phyloP scores from a whole-genome alignment of 1,140 invertebrate genomes.

The Meloidogyne floridensis region DNA sequence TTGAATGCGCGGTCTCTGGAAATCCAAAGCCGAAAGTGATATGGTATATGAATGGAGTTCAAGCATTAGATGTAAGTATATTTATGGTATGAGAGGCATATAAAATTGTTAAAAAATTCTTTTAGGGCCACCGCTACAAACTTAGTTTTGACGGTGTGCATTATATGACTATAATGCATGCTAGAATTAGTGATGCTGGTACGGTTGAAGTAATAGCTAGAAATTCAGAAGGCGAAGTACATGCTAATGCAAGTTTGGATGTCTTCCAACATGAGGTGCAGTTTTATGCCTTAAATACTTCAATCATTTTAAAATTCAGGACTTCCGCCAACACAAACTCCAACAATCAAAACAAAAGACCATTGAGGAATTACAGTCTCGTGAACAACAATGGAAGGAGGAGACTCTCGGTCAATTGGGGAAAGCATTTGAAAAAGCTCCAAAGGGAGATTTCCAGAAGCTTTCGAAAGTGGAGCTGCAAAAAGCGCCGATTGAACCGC shows the following conservation, averaged over 20 bases:
- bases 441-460: constrained; percentile 61
- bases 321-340: constrained; percentile 63
- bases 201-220: constrained; percentile 60
- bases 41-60: constrained; percentile 64
- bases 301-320: constrained; percentile 39
- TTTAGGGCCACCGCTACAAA: constrained; percentile 57
- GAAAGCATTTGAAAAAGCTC: constrained; percentile 60
- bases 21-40: constrained; percentile 62
- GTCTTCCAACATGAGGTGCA: constrained; percentile 53
- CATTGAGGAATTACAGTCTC: constrained; percentile 52
- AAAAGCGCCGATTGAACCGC: constrained; percentile 58
- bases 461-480: constrained; percentile 56
- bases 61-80: constrained; percentile 57
- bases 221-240: constrained; percentile 61
- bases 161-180: constrained; percentile 59
- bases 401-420: constrained; percentile 52
- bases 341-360: constrained; percentile 55
- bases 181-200: constrained; percentile 61
- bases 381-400: constrained; percentile 54
- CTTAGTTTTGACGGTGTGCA: constrained; percentile 62
- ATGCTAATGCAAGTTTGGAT: constrained; percentile 56
- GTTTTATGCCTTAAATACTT: background rate
- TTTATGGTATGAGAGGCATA: background rate
- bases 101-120: background rate
- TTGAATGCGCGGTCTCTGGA: constrained; percentile 64